Base-by-base conservation (phyloP, 1,140 invertebrate species). In the Drosophila auraria region DNA sequence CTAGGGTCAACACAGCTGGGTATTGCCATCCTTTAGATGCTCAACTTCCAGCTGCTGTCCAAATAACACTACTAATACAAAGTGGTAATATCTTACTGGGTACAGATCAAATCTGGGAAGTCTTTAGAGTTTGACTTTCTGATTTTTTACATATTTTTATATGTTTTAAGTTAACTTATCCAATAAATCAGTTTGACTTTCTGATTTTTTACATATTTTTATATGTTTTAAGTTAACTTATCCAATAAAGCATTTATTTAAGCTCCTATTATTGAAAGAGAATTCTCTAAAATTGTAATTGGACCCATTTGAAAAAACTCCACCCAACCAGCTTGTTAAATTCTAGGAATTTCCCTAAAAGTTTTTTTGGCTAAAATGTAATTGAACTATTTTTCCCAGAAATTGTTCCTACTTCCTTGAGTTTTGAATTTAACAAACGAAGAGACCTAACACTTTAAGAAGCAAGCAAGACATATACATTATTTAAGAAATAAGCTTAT, bases 31-130 rank as follows among this genome's bases (percentile, higher is more conserved):
- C 14, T 25, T 57, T n/a, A 25, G 14, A n/a, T 4, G 14, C 54
- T 42, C 40, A 40, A 62, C 45, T n/a, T 33, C 45, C 59, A 65
- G 11, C 17, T 62, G 38, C 12, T 11, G 17, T 65, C 58, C 27
- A 61, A 30, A 62, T 62, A 65, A 61, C 62, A 12, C 15, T 20
- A 23, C 38, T 3, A 23, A 44, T 1, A 44, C 25, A 33, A 56
- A 56, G 9, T 9, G 38, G 20, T 17, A 25, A 62, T n/a, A 33
- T 17, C 15, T 30, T 27, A 40, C 40, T 12, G 15, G 15, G 23
- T 63, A 58, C 5, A 40, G 11, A 27, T 20, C 0, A 57, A 57
- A 25, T 57, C 20, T 56, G 4, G 14, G 3, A 38, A 15, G 2
- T 9, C 15, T 17, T 44, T 42, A 7, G 5, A 42, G 40, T 15